Conservation (phyloP, 2,113 vertebrate species). For the Leptocoma aspasia region DNA sequence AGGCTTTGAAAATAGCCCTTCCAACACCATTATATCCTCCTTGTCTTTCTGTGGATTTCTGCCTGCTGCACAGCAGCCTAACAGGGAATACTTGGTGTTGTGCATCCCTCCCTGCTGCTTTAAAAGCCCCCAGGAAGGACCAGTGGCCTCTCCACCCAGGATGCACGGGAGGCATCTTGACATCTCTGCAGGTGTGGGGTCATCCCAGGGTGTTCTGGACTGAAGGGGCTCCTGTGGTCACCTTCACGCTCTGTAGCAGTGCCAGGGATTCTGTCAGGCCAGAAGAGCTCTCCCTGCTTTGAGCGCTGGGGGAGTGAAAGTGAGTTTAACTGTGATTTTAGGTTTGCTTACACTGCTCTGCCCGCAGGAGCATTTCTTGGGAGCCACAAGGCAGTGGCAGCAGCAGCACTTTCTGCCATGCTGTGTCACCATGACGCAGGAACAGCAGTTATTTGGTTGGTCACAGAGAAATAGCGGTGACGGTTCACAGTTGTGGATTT, state of each 20-base stretch:
- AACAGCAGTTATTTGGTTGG: slow-evolving; percentile 2
- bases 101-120: background rate
- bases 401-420: background rate
- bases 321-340: fast-evolving
- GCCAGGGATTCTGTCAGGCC: background rate
- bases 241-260: fast-evolving
- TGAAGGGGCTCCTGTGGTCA: fast-evolving
- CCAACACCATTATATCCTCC: fast-evolving
- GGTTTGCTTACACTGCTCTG: fast-evolving
- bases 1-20: background rate
- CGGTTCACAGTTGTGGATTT: background rate
- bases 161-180: fast-evolving
- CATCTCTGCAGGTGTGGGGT: fast-evolving
- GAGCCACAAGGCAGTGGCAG: background rate
- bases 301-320: background rate
- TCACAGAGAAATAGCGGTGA: background rate
- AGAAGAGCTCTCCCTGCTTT: fast-evolving
- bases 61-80: fast-evolving
- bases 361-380: fast-evolving
- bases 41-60: no score
- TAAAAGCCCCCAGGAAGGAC: background rate
- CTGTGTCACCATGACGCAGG: background rate
- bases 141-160: fast-evolving
- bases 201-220: fast-evolving
- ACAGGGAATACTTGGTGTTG: background rate